These are phyloP conservation scores for Panagrolaimus sp. DNA, from an alignment of 1,140 invertebrate species.

Conservation along the genomic window DNA sequence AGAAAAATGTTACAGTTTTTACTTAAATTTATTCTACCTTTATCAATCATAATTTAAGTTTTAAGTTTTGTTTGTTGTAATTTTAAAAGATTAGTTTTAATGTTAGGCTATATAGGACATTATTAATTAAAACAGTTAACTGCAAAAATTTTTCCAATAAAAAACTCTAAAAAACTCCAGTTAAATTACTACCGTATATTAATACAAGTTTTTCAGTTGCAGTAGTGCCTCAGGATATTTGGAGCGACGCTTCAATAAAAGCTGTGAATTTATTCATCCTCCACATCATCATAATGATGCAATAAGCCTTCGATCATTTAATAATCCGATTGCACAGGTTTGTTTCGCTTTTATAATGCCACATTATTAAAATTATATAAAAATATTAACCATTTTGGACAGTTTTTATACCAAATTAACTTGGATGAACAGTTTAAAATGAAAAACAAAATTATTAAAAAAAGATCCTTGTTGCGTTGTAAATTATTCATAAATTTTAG, in stretches of 20 bases:
- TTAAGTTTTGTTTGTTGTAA: too few relatives aligned
- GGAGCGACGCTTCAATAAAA: conserved; percentile 27
- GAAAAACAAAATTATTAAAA: too few relatives aligned
- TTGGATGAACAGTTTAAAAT: not conserved
- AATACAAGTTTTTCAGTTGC: conserved; percentile 3
- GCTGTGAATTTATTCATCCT: conserved; percentile 26
- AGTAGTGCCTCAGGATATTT: conserved; percentile 16
- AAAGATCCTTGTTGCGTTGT: too few relatives aligned
- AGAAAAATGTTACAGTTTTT: not conserved
- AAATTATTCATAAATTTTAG: too few relatives aligned
- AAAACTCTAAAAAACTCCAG: too few relatives aligned
- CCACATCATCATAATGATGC: conserved; percentile 19
- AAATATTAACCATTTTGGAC: not conserved
- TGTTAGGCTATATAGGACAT: too few relatives aligned
- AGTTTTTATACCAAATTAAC: not conserved
- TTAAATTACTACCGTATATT: not conserved
- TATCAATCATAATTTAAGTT: not conserved
- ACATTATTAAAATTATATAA: not conserved
- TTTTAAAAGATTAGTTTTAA: too few relatives aligned
- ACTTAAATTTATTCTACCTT: not conserved
- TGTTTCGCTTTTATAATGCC: not conserved
- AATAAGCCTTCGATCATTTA: conserved; percentile 28
- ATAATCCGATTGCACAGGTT: conserved; percentile 29
- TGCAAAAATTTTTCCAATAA: too few relatives aligned
- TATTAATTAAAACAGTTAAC: too few relatives aligned